Evolutionary conservation across 2,797 vertebrate genomes (phyloP).

Genomic region (Thalassophryne amazonica): DNA sequence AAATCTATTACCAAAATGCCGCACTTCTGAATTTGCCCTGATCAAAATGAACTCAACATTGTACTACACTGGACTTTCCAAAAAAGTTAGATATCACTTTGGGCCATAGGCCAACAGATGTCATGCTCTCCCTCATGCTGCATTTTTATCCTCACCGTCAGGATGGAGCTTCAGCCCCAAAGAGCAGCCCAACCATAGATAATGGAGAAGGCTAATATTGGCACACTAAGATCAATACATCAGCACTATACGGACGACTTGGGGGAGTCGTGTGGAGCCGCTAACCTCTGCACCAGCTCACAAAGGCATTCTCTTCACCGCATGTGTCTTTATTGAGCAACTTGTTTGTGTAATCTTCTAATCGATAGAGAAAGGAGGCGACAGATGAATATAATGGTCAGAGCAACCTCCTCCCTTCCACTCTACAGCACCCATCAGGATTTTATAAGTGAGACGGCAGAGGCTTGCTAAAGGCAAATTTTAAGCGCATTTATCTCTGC

Average conservation of each 20-base stretch:
- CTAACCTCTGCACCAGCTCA: conserved; percentile 49
- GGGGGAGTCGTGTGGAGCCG: conserved; percentile 33
- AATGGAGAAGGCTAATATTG: conserved; percentile 58
- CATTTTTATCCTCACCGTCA: conserved; percentile 19
- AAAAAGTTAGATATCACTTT: conserved; percentile 26
- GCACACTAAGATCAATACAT: conserved; percentile 50
- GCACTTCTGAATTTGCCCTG: background rate
- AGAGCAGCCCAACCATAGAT: conserved; percentile 25
- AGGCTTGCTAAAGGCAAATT: conserved; percentile 15
- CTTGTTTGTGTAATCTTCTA: conserved; percentile 39
- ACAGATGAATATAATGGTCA: conserved; percentile 37
- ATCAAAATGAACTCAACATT: conserved; percentile 7
- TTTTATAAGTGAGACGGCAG: conserved; percentile 25
- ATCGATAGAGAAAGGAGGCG: conserved; percentile 36
- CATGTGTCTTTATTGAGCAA: conserved; percentile 41
- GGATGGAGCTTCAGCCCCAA: conserved; percentile 27
- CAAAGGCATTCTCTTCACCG: conserved; percentile 36
- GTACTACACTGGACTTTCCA: conserved; percentile 8
- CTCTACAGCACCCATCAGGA: conserved; percentile 27
- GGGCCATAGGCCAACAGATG: conserved; percentile 15
- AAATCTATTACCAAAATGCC: background rate
- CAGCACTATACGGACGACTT: conserved; percentile 24
- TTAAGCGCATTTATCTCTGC: conserved; percentile 13
- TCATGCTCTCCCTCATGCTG: conserved; percentile 26
- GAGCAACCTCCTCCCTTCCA: background rate